These are phyloP conservation scores for Melipona bicolor DNA, from an alignment of 2,888 invertebrate species.

Conservation along the genomic window DNA sequence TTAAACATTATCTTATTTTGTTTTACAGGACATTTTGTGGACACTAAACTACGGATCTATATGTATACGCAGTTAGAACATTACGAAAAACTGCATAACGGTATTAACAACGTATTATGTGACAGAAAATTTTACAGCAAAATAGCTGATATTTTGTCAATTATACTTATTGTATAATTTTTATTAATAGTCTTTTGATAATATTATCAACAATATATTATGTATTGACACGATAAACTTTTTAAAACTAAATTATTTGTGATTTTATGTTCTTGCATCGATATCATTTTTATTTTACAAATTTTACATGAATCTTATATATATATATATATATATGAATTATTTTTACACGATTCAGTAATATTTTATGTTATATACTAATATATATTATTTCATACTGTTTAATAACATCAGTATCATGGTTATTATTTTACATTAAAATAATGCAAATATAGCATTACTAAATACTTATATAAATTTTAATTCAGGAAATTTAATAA, in stretches of 20 bases:
- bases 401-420: neutral
- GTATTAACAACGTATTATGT: neutral
- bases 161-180: neutral
- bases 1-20: constrained; percentile 14
- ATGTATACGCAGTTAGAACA: neutral
- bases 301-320: neutral
- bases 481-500: neutral
- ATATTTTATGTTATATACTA: neutral
- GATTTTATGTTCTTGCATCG: neutral
- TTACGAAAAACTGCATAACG: constrained; percentile 3
- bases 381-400: neutral
- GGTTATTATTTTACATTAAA: neutral
- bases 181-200: neutral
- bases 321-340: neutral
- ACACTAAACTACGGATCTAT: constrained; percentile 4
- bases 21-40: constrained; percentile 3
- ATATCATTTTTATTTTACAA: neutral
- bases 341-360: neutral
- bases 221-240: neutral
- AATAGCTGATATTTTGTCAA: neutral
- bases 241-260: neutral
- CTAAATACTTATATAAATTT: neutral
- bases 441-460: neutral
- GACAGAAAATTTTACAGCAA: neutral
- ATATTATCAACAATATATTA: neutral